phyloP scores from a whole-genome alignment of 2,797 vertebrate genomes.

The Parauchenoglanis ngamensis region DNA sequence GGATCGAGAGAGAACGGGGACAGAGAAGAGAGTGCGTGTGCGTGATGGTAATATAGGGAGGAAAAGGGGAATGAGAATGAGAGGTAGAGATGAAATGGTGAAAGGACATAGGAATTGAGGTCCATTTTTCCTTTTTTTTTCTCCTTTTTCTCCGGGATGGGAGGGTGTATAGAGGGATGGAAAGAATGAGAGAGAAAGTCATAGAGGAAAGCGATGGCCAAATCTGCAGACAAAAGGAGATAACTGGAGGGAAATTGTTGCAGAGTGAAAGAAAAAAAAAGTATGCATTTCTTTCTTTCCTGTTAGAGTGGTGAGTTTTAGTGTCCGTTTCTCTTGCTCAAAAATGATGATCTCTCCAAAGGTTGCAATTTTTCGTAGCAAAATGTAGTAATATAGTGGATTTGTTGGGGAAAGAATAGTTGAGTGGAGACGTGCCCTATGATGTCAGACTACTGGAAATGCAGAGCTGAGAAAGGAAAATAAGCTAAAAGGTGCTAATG shows the following conservation, averaged over 20 bases:
- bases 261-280: background rate
- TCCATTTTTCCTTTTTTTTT: slow-evolving; percentile 3
- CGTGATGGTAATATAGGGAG: slow-evolving; percentile 12
- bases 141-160: slow-evolving; percentile 21
- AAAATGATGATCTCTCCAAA: slow-evolving; percentile 8
- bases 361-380: background rate
- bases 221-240: slow-evolving; percentile 42
- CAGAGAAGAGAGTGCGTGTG: slow-evolving; percentile 17
- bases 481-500: background rate
- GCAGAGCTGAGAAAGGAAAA: background rate
- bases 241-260: slow-evolving; percentile 32
- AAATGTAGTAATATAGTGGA: background rate
- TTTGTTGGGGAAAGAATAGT: background rate
- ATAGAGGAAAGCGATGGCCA: slow-evolving; percentile 14
- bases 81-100: slow-evolving; percentile 14
- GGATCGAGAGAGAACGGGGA: slow-evolving; percentile 28
- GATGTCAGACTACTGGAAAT: background rate
- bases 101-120: slow-evolving; percentile 11
- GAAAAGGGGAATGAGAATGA: slow-evolving; percentile 22
- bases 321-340: slow-evolving; percentile 5
- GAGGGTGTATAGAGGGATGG: slow-evolving; percentile 47
- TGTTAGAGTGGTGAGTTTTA: background rate
- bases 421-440: background rate
- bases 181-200: slow-evolving; percentile 35
- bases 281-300: background rate